Evolutionary conservation across 2,113 vertebrate genomes (phyloP).

Genomic region (Meriones unguiculatus): DNA sequence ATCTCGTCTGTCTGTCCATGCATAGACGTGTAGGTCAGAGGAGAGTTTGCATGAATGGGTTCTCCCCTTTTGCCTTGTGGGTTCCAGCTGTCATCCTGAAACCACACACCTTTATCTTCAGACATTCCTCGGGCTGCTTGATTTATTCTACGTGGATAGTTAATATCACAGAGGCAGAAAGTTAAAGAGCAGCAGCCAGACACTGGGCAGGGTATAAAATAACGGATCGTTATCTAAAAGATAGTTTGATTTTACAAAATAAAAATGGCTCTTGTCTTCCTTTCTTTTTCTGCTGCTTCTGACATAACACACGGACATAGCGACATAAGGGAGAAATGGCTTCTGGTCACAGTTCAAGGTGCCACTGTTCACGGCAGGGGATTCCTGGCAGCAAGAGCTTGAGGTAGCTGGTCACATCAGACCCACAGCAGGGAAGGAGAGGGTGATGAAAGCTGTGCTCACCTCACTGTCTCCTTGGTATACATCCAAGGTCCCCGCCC

Average conservation of each 20-base stretch:
- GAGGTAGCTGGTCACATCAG: not conserved
- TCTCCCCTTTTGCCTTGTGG: not conserved
- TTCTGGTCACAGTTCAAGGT: not conserved
- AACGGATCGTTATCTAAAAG: not conserved
- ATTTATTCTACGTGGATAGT: not conserved
- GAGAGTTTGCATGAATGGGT: not conserved
- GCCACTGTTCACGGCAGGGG: too few species aligned
- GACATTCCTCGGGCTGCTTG: not conserved
- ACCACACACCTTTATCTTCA: not conserved
- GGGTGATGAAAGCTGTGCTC: not conserved
- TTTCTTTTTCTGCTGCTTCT: not conserved
- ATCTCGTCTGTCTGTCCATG: not conserved
- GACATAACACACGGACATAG: not conserved
- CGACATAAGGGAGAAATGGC: not conserved
- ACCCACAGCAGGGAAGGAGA: not conserved
- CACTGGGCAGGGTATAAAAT: accelerated
- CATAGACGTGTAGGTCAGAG: not conserved
- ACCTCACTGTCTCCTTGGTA: not conserved
- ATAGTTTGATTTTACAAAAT: not conserved
- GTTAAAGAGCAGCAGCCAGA: not conserved
- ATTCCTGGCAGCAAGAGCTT: not conserved
- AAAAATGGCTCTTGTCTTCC: not conserved
- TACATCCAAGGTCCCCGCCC: not conserved
- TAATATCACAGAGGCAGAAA: not conserved
- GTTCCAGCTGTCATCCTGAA: not conserved